phyloP scores from a whole-genome alignment of 2,113 vertebrate genomes.

The Ibidorhyncha struthersii region DNA sequence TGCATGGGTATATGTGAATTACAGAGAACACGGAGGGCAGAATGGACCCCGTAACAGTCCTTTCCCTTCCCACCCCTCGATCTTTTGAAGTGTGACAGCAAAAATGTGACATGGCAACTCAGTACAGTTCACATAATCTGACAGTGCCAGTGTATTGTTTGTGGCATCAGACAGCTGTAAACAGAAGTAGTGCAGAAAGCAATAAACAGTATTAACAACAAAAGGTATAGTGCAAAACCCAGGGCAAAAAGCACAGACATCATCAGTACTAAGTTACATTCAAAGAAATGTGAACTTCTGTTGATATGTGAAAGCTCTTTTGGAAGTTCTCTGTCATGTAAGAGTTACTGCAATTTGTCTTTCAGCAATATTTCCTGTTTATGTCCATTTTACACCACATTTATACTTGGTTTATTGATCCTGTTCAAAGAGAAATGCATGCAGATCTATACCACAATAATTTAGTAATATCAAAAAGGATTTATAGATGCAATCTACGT shows the following conservation, averaged over 20 bases:
- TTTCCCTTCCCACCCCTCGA: background rate
- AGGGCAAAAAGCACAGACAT: background rate
- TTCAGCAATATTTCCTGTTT: background rate
- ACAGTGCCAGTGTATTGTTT: background rate
- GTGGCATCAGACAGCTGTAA: background rate
- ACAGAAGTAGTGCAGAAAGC: background rate
- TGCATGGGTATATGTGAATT: background rate
- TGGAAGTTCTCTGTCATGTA: background rate
- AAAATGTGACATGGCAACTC: background rate
- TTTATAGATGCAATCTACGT: background rate
- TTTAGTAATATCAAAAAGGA: background rate
- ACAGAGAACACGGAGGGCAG: background rate
- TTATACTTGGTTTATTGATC: background rate
- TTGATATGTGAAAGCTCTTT: background rate
- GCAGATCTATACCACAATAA: background rate
- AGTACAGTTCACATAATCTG: background rate
- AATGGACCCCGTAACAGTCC: accelerated
- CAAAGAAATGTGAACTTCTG: background rate
- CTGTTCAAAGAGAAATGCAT: background rate
- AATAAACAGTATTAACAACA: background rate
- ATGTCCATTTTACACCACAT: background rate
- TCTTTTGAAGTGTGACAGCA: background rate
- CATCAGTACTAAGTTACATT: background rate
- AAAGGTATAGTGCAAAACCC: background rate
- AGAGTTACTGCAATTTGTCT: background rate